These are phyloP conservation scores for Theristus sp. DNA, from an alignment of 2,888 invertebrate species.

Conservation along the genomic window DNA sequence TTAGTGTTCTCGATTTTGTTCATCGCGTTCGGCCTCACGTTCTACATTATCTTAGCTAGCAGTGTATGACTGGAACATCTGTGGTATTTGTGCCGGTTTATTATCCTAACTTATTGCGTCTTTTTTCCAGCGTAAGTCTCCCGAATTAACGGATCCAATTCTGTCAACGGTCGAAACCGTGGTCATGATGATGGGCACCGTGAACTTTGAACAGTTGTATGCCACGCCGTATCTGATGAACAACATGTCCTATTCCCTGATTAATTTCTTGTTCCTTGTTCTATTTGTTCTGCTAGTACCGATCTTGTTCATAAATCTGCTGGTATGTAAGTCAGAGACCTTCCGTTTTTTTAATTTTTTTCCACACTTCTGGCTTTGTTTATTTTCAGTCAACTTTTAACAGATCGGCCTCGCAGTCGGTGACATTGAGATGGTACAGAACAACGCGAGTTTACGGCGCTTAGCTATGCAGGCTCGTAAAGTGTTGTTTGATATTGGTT, in stretches of 20 bases:
- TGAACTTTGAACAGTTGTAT: background rate
- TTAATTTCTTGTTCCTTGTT: slow-evolving; percentile 56
- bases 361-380: too few relatives aligned
- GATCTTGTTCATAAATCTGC: slow-evolving; percentile 69
- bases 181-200: slow-evolving; percentile 10
- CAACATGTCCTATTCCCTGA: slow-evolving; percentile 48
- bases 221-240: background rate
- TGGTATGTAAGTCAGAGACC: too few relatives aligned
- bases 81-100: too few relatives aligned
- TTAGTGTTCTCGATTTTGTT: slow-evolving; percentile 72
- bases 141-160: background rate
- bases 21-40: slow-evolving; percentile 69
- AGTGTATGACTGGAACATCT: too few relatives aligned
- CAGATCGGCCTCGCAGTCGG: slow-evolving; percentile 69
- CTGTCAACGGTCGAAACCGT: slow-evolving; percentile 1
- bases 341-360: too few relatives aligned
- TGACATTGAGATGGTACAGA: slow-evolving; percentile 69
- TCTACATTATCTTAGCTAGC: slow-evolving; percentile 29
- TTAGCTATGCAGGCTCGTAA: slow-evolving; percentile 65
- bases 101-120: too few relatives aligned
- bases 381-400: too few relatives aligned
- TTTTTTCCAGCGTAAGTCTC: too few relatives aligned
- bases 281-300: slow-evolving; percentile 79
- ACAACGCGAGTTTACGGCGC: slow-evolving; percentile 69
- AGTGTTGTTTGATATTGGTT: too few relatives aligned